These are phyloP conservation scores for Physocephala rufipes DNA, from an alignment of 2,888 invertebrate genomes.

Conservation along the genomic window DNA sequence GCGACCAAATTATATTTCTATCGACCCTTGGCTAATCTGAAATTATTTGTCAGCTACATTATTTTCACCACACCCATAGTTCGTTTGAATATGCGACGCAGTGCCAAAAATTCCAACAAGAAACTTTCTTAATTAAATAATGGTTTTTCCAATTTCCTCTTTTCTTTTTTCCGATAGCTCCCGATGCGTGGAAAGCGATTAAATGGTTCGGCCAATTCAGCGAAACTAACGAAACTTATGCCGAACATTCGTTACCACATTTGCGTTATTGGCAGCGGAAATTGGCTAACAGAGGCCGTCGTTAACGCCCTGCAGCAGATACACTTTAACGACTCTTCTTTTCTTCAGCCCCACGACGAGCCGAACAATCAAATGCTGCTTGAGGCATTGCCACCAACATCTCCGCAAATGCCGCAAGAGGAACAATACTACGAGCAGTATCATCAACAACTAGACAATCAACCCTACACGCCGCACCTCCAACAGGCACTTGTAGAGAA, in stretches of 20 bases:
- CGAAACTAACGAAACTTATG: constrained; percentile 77
- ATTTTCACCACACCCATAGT: too few species aligned
- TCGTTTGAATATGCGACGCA: neutral
- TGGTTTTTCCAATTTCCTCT: constrained; percentile 14
- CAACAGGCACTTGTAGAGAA: constrained; percentile 64
- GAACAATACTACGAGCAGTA: constrained; percentile 30
- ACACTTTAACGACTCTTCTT: constrained; percentile 59
- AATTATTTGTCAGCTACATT: too few species aligned
- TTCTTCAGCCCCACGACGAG: constrained; percentile 52
- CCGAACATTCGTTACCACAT: constrained; percentile 85
- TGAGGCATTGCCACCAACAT: neutral
- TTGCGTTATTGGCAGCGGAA: constrained; percentile 87
- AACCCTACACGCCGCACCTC: constrained; percentile 46
- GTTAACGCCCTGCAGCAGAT: constrained; percentile 60
- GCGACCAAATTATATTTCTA: too few species aligned
- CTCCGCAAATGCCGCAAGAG: neutral
- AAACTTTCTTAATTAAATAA: neutral
- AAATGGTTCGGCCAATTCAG: constrained; percentile 77
- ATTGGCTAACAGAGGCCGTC: constrained; percentile 70
- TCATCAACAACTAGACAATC: constrained; percentile 45
- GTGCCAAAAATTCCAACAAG: neutral
- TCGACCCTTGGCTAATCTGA: too few species aligned
- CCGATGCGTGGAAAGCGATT: constrained; percentile 81
- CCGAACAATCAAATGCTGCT: constrained; percentile 28
- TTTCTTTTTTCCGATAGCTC: constrained; percentile 6